These are phyloP conservation scores for Eulimnadia texana DNA, from an alignment of 1,140 invertebrate species.

Conservation along the genomic window DNA sequence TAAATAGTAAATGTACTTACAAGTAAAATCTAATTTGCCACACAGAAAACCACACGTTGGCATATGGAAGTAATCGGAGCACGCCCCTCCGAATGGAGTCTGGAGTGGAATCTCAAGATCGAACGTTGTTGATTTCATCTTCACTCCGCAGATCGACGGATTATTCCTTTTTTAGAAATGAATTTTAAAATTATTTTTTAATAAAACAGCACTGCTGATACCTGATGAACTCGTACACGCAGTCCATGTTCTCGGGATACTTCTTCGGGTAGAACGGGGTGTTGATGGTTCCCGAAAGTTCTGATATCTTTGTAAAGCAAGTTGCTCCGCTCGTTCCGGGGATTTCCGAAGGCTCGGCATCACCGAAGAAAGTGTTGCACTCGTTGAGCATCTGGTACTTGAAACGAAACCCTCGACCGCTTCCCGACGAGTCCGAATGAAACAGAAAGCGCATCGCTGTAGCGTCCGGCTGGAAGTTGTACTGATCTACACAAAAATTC, in stretches of 20 bases:
- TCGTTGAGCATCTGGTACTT: conserved; percentile 24
- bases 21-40: conserved; percentile 23
- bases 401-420: conserved; percentile 23
- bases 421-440: conserved; percentile 21
- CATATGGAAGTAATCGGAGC: conserved; percentile 28
- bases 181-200: too few relatives aligned
- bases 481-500: conserved; percentile 24
- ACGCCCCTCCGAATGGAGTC: conserved; percentile 27
- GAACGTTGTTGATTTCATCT: conserved; percentile 25
- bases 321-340: conserved; percentile 22
- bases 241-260: conserved; percentile 27
- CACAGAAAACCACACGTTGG: conserved; percentile 27
- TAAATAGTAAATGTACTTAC: too few relatives aligned
- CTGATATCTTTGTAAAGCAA: conserved; percentile 28
- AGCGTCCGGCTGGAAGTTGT: conserved; percentile 27
- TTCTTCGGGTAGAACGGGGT: conserved; percentile 26
- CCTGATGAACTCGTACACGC: conserved; percentile 30
- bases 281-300: conserved; percentile 26
- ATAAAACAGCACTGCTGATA: too few relatives aligned
- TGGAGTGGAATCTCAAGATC: conserved; percentile 24
- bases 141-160: conserved; percentile 26
- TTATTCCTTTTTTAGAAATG: conserved; percentile 20
- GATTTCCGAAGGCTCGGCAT: conserved; percentile 24
- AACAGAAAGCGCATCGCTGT: conserved; percentile 26
- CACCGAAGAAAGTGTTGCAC: conserved; percentile 25